phyloP scores from a whole-genome alignment of 2,888 invertebrate genomes.

The Agrochola macilenta region DNA sequence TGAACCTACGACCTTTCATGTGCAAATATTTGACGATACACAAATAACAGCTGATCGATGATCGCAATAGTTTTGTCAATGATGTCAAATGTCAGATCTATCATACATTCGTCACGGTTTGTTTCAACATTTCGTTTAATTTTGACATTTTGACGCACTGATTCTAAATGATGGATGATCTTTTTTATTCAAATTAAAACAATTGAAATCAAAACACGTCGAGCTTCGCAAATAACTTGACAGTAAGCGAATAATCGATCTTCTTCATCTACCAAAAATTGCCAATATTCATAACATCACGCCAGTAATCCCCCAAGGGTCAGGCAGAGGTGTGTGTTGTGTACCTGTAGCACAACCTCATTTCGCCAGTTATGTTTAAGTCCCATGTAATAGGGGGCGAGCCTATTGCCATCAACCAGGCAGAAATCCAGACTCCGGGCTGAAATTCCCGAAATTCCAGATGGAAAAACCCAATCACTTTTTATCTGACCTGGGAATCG shows the following conservation, averaged over 20 bases:
- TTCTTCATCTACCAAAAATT: background rate
- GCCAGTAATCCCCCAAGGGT: no score
- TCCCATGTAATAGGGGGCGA: background rate
- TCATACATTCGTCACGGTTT: conserved; percentile 60
- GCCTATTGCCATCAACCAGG: background rate
- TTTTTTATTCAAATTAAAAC: conserved; percentile 21
- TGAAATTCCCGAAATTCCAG: background rate
- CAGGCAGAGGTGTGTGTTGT: no score
- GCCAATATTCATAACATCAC: background rate
- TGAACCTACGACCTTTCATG: conserved; percentile 52
- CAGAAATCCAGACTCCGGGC: no score
- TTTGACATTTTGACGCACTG: conserved; percentile 43
- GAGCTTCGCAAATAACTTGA: background rate
- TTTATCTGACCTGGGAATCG: background rate
- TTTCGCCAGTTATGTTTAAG: background rate
- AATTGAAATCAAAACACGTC: background rate
- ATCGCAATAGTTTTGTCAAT: conserved; percentile 60
- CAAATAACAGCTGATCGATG: conserved; percentile 56
- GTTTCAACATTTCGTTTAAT: conserved; percentile 51
- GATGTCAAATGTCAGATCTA: conserved; percentile 62
- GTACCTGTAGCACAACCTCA: background rate
- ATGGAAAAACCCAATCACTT: background rate
- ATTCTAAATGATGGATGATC: conserved; percentile 12
- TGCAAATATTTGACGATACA: conserved; percentile 59
- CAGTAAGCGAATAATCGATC: conserved; percentile 8